Conservation (phyloP, 2,888 invertebrate genomes). For the Eristalis tenax region DNA sequence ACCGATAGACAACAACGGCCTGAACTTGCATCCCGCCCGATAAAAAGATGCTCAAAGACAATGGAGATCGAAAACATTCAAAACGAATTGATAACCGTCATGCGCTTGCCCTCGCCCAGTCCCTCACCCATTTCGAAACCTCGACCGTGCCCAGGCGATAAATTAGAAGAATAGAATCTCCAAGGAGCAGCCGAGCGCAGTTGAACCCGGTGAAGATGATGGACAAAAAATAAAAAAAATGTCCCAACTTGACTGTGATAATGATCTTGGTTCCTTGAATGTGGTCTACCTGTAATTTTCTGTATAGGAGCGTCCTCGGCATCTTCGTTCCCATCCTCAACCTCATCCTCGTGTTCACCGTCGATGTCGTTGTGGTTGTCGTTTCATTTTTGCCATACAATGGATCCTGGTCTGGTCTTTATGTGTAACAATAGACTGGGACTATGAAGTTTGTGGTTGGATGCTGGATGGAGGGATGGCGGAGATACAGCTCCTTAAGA, state of each 20-base stretch:
- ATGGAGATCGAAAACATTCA: slow-evolving; percentile 70
- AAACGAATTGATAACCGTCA: slow-evolving; percentile 69
- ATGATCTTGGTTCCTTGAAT: slow-evolving; percentile 71
- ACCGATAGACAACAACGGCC: slow-evolving; percentile 10
- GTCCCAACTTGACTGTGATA: slow-evolving; percentile 72
- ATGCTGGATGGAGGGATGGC: not conserved
- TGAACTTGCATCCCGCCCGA: not conserved
- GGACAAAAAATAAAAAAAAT: slow-evolving; percentile 25
- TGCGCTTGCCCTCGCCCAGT: slow-evolving; percentile 5
- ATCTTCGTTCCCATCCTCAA: slow-evolving; percentile 10
- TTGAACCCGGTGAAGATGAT: slow-evolving; percentile 26
- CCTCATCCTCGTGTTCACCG: not conserved
- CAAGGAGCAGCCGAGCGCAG: slow-evolving; percentile 20
- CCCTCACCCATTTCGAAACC: slow-evolving; percentile 13
- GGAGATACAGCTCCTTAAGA: slow-evolving; percentile 47
- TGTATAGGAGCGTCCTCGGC: slow-evolving; percentile 45
- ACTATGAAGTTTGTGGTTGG: slow-evolving; percentile 35
- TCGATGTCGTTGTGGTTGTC: slow-evolving; percentile 26
- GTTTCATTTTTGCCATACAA: slow-evolving; percentile 58
- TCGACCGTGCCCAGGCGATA: slow-evolving; percentile 69
- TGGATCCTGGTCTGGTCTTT: slow-evolving; percentile 63
- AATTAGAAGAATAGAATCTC: slow-evolving; percentile 67
- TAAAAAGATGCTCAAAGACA: slow-evolving; percentile 60
- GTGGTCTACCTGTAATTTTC: slow-evolving; percentile 71
- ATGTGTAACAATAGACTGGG: slow-evolving; percentile 64